These are phyloP conservation scores for Corythaixoides concolor DNA, from an alignment of 2,113 vertebrate species.

Conservation along the genomic window DNA sequence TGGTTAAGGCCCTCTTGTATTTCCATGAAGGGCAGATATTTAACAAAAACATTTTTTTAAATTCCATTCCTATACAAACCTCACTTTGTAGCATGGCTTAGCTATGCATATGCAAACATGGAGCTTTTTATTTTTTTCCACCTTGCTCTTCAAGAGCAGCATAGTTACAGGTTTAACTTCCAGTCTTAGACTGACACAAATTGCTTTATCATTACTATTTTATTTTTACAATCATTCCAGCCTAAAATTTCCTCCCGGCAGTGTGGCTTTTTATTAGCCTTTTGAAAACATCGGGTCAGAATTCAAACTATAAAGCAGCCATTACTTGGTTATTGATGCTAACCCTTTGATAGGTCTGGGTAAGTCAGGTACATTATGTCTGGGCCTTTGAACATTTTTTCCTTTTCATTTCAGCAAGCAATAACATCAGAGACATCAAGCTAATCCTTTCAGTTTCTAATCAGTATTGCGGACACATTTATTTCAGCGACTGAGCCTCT, in stretches of 20 bases:
- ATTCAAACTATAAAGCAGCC: constrained; percentile 30
- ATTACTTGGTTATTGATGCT: constrained; percentile 48
- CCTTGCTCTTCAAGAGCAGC: neutral
- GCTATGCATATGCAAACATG: neutral
- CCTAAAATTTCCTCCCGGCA: neutral
- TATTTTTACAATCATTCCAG: neutral
- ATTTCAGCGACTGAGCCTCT: constrained; percentile 8
- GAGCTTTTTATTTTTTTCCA: neutral
- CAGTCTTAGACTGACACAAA: neutral
- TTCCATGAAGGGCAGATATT: neutral
- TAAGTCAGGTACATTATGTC: constrained; percentile 6
- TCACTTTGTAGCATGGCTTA: neutral
- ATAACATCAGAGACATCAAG: constrained; percentile 37
- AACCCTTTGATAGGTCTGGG: constrained; percentile 20
- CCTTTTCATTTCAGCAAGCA: constrained; percentile 54
- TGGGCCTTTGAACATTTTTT: constrained; percentile 39
- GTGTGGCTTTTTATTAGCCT: constrained; percentile 27
- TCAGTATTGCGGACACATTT: constrained; percentile 28
- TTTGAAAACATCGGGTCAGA: constrained; percentile 37
- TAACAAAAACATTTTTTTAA: neutral
- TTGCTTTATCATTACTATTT: constrained; percentile 23
- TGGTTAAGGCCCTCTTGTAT: neutral
- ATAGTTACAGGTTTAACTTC: neutral
- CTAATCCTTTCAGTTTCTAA: constrained; percentile 57
- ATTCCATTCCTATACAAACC: neutral